Evolutionary conservation across 2,888 invertebrate species (phyloP), one percentile per base, ranked within the genome.

Genomic region (Drosophila lacicola): DNA sequence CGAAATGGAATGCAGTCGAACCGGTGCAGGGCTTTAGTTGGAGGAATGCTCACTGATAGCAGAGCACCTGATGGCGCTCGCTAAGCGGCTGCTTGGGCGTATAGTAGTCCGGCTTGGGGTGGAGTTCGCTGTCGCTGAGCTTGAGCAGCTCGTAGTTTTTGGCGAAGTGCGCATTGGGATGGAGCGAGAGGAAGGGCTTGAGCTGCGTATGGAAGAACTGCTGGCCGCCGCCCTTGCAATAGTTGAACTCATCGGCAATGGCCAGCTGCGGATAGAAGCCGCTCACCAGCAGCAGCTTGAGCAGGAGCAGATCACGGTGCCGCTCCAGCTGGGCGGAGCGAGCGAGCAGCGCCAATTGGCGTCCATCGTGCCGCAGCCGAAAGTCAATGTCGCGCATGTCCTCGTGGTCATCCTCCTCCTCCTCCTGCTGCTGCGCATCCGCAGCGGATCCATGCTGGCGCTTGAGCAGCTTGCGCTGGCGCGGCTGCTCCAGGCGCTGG

Each of bases 241-340:
- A 95, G 92, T 99, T 99, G 85, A 96, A 97, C 85, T 98, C 97
- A 91, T 99, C 99, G 1, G 97, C 95, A n/a, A 98, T 95, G 0
- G 98, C 97, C 63, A 98, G 94, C 93, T 99, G 98, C 0, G 99
- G 99, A 92, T 99, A 99, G 55, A 99, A 93, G 0, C 99, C 98
- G 92, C 97, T 96, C 79, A 97, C 96, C 19, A 99, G 93, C 63
- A 99, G 97, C 44, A 97, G 92, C 91, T 96, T 97, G 14, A 96
- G 90, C 91, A 96, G 93, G 65, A 94, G 93, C 14, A 96, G 91
- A 88, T 96, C 96, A 80, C 94, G 94, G 82, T 94, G 94, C 72
- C 94, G 95, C 39, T 94, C 94, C 0, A 95, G 94, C 45, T 94
- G 94, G 1, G 95, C 94, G 39, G 95, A 95, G 33, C 93, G 93